Conservation (phyloP, 2,797 vertebrate genomes). For the Pipistrellus kuhlii region DNA sequence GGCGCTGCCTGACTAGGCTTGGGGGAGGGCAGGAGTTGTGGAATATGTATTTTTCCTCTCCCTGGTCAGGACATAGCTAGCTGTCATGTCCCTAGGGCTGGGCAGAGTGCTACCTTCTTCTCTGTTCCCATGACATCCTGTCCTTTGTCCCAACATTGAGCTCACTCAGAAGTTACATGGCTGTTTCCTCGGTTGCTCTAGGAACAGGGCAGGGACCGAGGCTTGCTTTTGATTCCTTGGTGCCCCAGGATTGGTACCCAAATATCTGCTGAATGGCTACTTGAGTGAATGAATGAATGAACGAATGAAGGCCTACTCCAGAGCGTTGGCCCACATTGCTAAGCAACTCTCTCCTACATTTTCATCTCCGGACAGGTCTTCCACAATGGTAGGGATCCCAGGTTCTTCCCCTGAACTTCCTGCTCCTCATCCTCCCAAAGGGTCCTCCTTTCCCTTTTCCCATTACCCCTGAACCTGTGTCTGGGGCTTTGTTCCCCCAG, state of each 20-base stretch:
- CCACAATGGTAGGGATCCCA: not conserved
- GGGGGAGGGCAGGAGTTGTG: not conserved
- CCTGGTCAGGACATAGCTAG: not conserved
- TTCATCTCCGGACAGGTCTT: not conserved
- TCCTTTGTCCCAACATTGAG: not conserved
- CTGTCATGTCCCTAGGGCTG: not conserved
- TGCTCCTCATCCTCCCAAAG: too few species aligned
- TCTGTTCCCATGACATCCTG: not conserved
- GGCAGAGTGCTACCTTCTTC: not conserved
- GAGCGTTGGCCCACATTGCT: not conserved
- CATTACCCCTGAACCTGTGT: too few species aligned
- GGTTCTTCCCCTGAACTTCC: not conserved
- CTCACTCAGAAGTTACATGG: not conserved
- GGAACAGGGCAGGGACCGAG: not conserved
- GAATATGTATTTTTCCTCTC: not conserved
- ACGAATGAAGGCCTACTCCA: not conserved
- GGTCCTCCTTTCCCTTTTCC: not conserved
- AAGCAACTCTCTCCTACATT: not conserved
- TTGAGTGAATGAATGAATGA: not conserved
- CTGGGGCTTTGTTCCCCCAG: not conserved
- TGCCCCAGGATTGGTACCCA: not conserved
- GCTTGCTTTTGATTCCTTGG: not conserved
- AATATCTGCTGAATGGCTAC: not conserved
- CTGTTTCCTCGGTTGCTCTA: not conserved
- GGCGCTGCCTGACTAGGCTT: not conserved